Base-by-base conservation (phyloP, 2,797 vertebrate species). In the Telmatherina bonti region DNA sequence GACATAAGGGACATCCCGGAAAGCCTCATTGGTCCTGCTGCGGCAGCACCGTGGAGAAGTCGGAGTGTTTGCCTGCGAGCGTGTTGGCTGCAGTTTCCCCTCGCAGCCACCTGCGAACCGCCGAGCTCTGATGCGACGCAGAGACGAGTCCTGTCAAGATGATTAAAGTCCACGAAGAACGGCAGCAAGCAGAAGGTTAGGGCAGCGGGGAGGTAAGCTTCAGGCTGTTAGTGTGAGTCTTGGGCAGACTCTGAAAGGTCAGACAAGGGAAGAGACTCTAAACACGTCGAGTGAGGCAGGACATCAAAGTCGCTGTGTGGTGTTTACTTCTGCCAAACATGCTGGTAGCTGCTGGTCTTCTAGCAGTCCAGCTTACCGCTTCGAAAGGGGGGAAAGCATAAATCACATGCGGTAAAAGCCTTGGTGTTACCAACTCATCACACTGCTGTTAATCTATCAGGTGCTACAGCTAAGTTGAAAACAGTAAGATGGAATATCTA, bases 11-110 rank as follows among this genome's bases (percentile, higher is more conserved):
- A 53, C 97, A 98, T 78, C 97, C 97, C 0, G 96, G 97, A 20
- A 95, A 93, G 80, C 92, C 92, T 0, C 97, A 97, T 89, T 99
- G 97, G 97, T 99, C 96, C 0, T 99, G 97, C 85, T 99, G 97
- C 67, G 97, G 96, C 62, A 95, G 91, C 74, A 91, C 95, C 0
- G 63, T 66, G 0, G 94, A 97, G 91, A 91, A 82, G 64, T 96
- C 96, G 0, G 96, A 97, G 71, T 98, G 97, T 79, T 77, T 89
- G 10, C 89, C 92, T 35, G 86, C 64, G 38, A 84, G 88, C 22
- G 79, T 87, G 22, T 38, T 85, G 0, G 72, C 84, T 0, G 79
- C 89, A 0, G 69, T 83, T 0, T 79, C 86, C 0, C 89, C 92
- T 0, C 92, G 87, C 3, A 87, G 94, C 33, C 92, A 95, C 20